phyloP scores from a whole-genome alignment of 2,888 invertebrate genomes.

The Agonum fuliginosum region DNA sequence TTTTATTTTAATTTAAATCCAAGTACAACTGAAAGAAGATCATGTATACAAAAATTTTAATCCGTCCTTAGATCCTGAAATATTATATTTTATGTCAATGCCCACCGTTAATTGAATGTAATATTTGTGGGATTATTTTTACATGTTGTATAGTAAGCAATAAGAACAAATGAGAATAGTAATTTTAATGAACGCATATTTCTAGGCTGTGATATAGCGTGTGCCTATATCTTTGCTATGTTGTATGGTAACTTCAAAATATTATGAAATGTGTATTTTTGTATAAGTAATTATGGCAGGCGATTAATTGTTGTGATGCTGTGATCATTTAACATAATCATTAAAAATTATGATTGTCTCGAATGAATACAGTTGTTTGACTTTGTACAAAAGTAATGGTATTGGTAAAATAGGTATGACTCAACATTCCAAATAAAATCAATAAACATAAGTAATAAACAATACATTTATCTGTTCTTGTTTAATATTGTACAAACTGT shows the following conservation, averaged over 20 bases:
- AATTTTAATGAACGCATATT: slow-evolving; percentile 34
- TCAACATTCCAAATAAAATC: slow-evolving; percentile 57
- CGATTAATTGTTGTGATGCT: slow-evolving; percentile 48
- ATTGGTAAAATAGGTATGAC: slow-evolving; percentile 56
- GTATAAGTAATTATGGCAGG: slow-evolving; percentile 32
- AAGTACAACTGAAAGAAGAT: slow-evolving; percentile 22
- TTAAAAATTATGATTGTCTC: slow-evolving; percentile 35
- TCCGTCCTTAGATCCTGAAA: slow-evolving; percentile 54
- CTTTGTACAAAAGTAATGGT: slow-evolving; percentile 57
- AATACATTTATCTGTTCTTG: slow-evolving; percentile 2
- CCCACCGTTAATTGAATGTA: slow-evolving; percentile 54
- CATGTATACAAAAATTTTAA: slow-evolving; percentile 12
- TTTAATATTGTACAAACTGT: background rate
- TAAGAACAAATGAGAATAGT: slow-evolving; percentile 31
- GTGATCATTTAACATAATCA: slow-evolving; percentile 48
- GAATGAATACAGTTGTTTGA: slow-evolving; percentile 47
- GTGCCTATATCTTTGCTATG: slow-evolving; percentile 59
- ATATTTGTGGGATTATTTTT: slow-evolving; percentile 51
- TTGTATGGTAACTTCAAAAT: slow-evolving; percentile 32
- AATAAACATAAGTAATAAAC: slow-evolving; percentile 51
- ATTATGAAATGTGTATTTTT: slow-evolving; percentile 41
- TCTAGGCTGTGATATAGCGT: slow-evolving; percentile 58
- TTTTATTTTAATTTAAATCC: slow-evolving; percentile 10
- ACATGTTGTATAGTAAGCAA: slow-evolving; percentile 52
- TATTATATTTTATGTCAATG: slow-evolving; percentile 46